Conservation (phyloP, 2,113 vertebrate genomes). For the Propithecus coquereli region DNA sequence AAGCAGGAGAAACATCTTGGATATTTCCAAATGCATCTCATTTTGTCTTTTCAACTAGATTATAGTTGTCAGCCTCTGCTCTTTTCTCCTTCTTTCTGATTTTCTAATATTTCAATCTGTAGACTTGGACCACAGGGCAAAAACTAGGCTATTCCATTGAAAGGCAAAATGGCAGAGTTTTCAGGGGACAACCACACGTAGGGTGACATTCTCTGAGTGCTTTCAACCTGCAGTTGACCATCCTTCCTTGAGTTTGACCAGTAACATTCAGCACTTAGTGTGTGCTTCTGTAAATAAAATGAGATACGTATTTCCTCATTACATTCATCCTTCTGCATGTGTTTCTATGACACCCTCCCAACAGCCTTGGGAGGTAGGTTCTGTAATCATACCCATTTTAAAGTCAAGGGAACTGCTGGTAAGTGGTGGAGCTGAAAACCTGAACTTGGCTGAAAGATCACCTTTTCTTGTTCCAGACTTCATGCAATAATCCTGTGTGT, state of each 20-base stretch:
- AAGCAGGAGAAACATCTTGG: background rate
- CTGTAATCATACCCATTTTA: background rate
- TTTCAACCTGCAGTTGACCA: background rate
- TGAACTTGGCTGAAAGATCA: background rate
- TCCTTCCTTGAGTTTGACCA: background rate
- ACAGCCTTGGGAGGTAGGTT: background rate
- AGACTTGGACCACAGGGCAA: background rate
- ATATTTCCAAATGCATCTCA: background rate
- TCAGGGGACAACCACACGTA: background rate
- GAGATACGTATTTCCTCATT: background rate
- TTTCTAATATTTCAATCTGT: background rate
- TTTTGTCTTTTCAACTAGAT: background rate
- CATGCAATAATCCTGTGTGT: background rate
- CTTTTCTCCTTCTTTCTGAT: background rate
- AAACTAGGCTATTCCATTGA: background rate
- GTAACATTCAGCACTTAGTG: background rate
- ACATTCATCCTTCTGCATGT: background rate
- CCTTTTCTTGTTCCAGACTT: background rate
- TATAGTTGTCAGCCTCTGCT: background rate
- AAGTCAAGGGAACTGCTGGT: background rate
- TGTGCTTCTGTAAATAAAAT: background rate
- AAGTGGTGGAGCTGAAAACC: background rate
- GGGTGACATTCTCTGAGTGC: background rate
- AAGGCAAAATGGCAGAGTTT: background rate
- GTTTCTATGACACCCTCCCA: background rate